Evolutionary conservation across 2,888 invertebrate genomes (phyloP).

Genomic region (Dasypogon diadema): DNA sequence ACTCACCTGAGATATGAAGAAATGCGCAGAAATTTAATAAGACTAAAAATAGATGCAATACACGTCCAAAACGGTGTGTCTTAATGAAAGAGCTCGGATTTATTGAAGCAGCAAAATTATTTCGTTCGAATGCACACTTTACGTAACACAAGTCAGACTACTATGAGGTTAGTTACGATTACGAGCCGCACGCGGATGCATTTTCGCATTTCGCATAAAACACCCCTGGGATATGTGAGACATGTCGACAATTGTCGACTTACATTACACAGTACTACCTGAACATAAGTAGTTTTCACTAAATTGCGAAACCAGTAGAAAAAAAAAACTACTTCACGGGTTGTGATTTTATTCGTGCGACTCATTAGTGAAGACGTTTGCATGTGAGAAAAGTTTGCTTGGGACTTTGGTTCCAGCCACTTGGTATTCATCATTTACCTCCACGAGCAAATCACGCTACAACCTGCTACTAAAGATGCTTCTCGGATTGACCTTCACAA

Average conservation of each 20-base stretch:
- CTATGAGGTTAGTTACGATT: neutral
- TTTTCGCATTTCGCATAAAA: slow-evolving; percentile 28
- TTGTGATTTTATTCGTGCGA: neutral
- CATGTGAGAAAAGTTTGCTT: neutral
- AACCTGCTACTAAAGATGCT: slow-evolving; percentile 38
- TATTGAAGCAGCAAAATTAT: slow-evolving; percentile 9
- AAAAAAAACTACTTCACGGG: slow-evolving; percentile 20
- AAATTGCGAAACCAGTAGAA: neutral
- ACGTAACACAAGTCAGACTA: slow-evolving; percentile 27
- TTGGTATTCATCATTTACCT: neutral
- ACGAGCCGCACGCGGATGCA: slow-evolving; percentile 30
- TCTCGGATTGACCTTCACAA: slow-evolving; percentile 38
- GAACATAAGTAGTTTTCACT: slow-evolving; percentile 8
- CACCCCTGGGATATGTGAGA: slow-evolving; percentile 24
- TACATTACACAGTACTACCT: neutral
- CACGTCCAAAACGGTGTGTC: neutral
- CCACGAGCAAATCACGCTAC: neutral
- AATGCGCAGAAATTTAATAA: slow-evolving; percentile 15
- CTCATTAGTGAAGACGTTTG: neutral
- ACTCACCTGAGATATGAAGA: slow-evolving; percentile 7
- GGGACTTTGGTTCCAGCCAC: neutral
- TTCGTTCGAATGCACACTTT: slow-evolving; percentile 26
- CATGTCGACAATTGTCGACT: neutral
- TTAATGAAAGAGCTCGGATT: neutral
- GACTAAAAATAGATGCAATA: neutral